Percentiles rank a stretch among this genome's conserved stretches.
Conservation (phyloP, 2,113 vertebrate genomes). For the Pipa parva region DNA sequence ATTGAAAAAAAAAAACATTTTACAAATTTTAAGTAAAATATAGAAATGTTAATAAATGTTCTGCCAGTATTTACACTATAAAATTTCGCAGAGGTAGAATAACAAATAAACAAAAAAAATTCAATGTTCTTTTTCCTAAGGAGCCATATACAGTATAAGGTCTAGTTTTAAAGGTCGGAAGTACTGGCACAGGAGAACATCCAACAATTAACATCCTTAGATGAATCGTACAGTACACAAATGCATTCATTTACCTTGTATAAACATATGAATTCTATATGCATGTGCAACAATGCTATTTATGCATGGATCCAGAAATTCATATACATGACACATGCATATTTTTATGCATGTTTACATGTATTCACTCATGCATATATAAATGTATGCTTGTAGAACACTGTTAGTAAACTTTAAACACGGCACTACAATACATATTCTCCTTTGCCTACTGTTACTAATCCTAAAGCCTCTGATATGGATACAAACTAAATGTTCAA, state of each 20-base stretch:
- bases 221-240: not conserved
- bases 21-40: too few species aligned
- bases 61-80: too few species aligned
- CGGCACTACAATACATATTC: constrained; percentile 11
- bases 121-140: too few species aligned
- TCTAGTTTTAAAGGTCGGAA: too few species aligned
- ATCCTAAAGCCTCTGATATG: not conserved
- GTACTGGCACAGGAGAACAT: not conserved
- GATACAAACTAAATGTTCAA: too few species aligned
- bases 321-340: constrained; percentile 33
- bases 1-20: too few species aligned
- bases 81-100: too few species aligned
- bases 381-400: constrained; percentile 16
- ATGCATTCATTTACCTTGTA: not conserved
- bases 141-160: too few species aligned
- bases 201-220: not conserved
- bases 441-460: constrained; percentile 5
- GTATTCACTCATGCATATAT: constrained; percentile 40
- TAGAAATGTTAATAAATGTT: too few species aligned
- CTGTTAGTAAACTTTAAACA: constrained; percentile 18
- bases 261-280: constrained; percentile 21
- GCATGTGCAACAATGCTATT: constrained; percentile 40
- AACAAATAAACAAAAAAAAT: too few species aligned
- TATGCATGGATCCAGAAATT: constrained; percentile 24
- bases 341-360: constrained; percentile 30